A percentile compares a stretch with the other conserved stretches of the same genome.
Evolutionary conservation across 2,888 invertebrate species (phyloP).

Genomic region (Mythimna lalbum): DNA sequence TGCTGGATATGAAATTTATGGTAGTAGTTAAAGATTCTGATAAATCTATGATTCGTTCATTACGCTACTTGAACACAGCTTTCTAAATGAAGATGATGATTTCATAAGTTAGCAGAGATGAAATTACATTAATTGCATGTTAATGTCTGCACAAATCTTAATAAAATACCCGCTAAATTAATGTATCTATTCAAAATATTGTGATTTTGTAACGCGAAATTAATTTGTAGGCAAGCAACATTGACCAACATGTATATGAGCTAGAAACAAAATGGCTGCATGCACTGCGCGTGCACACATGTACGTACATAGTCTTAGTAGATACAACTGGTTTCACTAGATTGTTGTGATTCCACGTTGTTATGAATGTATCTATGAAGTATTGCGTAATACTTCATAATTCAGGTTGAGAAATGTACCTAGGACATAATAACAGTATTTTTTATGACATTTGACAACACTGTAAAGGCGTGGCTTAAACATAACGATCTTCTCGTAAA

Average conservation of each 20-base stretch:
- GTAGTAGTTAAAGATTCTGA: background rate
- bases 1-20: background rate
- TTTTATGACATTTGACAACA: slow-evolving; percentile 14
- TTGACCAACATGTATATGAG: slow-evolving; percentile 34
- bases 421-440: slow-evolving; percentile 5
- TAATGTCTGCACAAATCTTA: slow-evolving; percentile 3
- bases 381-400: slow-evolving; percentile 37
- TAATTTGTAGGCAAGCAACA: slow-evolving; percentile 52
- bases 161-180: background rate
- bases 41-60: background rate
- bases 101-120: too few species aligned
- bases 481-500: slow-evolving; percentile 10
- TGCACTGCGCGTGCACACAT: slow-evolving; percentile 34
- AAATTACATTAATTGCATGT: slow-evolving; percentile 1
- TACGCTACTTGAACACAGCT: too few species aligned
- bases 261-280: slow-evolving; percentile 46
- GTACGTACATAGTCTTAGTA: background rate
- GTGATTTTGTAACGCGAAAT: slow-evolving; percentile 34
- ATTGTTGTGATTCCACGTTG: slow-evolving; percentile 44
- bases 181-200: slow-evolving; percentile 23
- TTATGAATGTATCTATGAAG: slow-evolving; percentile 29
- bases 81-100: background rate
- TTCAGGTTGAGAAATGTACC: slow-evolving; percentile 31
- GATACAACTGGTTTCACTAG: slow-evolving; percentile 51
- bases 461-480: slow-evolving; percentile 11